These are phyloP conservation scores for Shinisaurus crocodilurus DNA, from an alignment of 2,113 vertebrate species.

Conservation along the genomic window DNA sequence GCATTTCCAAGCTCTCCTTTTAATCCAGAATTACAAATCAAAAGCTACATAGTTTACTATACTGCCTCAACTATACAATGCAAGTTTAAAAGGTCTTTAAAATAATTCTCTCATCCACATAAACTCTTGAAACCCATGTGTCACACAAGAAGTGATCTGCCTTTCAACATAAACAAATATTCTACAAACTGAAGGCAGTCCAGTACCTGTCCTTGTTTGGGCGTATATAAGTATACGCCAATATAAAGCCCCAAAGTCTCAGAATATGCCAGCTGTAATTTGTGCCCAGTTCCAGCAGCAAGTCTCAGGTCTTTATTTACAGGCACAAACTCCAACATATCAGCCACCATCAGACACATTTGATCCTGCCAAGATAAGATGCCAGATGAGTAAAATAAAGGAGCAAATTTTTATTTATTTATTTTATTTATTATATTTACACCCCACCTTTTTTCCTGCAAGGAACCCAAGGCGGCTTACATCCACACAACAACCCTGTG, in stretches of 20 bases:
- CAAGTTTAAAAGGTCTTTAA: not conserved
- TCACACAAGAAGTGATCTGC: not conserved
- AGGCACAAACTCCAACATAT: conserved; percentile 91
- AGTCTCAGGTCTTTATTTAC: conserved; percentile 82
- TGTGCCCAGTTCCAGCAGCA: conserved; percentile 80
- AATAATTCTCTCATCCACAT: not conserved
- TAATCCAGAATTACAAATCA: not conserved
- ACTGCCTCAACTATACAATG: not conserved
- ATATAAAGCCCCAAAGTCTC: conserved; percentile 86
- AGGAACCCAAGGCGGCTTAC: no score
- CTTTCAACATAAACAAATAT: not conserved
- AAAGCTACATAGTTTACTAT: not conserved
- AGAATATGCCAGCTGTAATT: conserved; percentile 85
- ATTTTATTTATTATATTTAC: no score
- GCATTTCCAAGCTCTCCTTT: not conserved
- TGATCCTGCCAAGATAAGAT: conserved; percentile 80
- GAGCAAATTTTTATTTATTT: no score
- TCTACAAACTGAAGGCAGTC: rapidly evolving
- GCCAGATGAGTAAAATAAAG: rapidly evolving
- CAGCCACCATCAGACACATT: conserved; percentile 89
- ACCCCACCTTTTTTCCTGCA: no score
- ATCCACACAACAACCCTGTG: no score
- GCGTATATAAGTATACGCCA: conserved; percentile 85
- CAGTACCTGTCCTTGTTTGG: conserved; percentile 84
- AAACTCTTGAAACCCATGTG: not conserved